These are phyloP conservation scores for Apus apus DNA, from an alignment of 2,113 vertebrate species.

Conservation along the genomic window DNA sequence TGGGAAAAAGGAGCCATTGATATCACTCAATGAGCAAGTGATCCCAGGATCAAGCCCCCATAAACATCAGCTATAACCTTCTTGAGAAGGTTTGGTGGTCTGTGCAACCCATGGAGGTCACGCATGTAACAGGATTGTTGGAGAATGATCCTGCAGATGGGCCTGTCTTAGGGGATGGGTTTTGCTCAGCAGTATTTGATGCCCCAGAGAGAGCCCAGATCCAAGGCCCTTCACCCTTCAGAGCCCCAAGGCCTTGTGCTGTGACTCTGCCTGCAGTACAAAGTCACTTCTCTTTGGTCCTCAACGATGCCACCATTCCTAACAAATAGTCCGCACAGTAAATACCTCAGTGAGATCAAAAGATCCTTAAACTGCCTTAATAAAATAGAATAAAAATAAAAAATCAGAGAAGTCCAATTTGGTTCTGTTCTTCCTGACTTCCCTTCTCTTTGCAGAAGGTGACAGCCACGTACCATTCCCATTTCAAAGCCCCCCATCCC, in stretches of 20 bases:
- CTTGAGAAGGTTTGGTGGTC: neutral
- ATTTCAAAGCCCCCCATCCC: slow-evolving; percentile 7
- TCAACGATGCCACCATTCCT: neutral
- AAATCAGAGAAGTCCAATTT: neutral
- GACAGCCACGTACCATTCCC: neutral
- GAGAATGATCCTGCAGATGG: neutral
- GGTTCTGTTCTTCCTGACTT: neutral
- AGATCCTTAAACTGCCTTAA: slow-evolving; percentile 35
- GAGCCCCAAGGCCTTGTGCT: neutral
- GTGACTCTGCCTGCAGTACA: neutral
- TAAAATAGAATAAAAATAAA: neutral
- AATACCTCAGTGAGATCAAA: slow-evolving; percentile 46
- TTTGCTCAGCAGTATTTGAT: neutral
- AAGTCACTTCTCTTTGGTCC: slow-evolving; percentile 1
- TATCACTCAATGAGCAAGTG: fast-evolving
- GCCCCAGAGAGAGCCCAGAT: neutral
- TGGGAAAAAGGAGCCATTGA: neutral
- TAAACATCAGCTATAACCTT: neutral
- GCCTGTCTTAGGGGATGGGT: neutral
- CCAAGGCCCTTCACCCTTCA: neutral
- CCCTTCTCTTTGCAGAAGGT: neutral
- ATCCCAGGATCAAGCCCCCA: fast-evolving
- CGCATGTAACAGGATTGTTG: fast-evolving
- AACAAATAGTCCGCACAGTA: slow-evolving; percentile 46
- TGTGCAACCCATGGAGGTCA: neutral